Conservation (phyloP, 2,113 vertebrate species). For the Dicentrarchus labrax region DNA sequence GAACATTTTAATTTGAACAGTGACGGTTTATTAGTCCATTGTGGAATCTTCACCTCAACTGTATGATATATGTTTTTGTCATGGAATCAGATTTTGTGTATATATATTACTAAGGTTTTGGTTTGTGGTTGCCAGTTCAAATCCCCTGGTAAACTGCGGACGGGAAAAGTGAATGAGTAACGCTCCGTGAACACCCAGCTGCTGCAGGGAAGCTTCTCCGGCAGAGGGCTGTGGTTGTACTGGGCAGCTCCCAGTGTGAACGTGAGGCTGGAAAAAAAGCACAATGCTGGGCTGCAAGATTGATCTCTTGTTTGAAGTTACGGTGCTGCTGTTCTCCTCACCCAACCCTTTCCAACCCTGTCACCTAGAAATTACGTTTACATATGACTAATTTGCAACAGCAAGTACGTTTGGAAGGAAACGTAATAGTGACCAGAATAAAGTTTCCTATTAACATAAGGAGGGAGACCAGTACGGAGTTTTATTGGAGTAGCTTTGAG, state of each 20-base stretch:
- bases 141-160: conserved; percentile 33
- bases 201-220: conserved; percentile 1
- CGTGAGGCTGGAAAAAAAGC: conserved; percentile 1
- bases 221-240: conserved; percentile 3
- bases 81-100: conserved; percentile 39
- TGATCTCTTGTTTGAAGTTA: neutral
- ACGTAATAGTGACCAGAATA: too few relatives aligned
- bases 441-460: neutral
- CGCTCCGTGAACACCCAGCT: conserved; percentile 25
- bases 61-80: conserved; percentile 25
- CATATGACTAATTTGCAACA: neutral
- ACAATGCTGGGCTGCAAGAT: neutral
- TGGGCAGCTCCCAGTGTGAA: conserved; percentile 7
- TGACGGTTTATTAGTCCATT: conserved; percentile 60
- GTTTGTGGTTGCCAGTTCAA: conserved; percentile 48
- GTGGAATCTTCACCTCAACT: conserved; percentile 48
- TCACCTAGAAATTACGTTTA: neutral
- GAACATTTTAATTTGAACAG: conserved; percentile 41
- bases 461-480: neutral
- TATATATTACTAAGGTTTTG: conserved; percentile 39
- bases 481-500: too few relatives aligned
- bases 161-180: conserved; percentile 58
- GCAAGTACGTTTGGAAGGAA: neutral
- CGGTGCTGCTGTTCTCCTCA: neutral
- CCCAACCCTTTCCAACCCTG: neutral